Evolutionary conservation across 2,888 invertebrate species (phyloP).

Genomic region (Phaedon cochleariae): DNA sequence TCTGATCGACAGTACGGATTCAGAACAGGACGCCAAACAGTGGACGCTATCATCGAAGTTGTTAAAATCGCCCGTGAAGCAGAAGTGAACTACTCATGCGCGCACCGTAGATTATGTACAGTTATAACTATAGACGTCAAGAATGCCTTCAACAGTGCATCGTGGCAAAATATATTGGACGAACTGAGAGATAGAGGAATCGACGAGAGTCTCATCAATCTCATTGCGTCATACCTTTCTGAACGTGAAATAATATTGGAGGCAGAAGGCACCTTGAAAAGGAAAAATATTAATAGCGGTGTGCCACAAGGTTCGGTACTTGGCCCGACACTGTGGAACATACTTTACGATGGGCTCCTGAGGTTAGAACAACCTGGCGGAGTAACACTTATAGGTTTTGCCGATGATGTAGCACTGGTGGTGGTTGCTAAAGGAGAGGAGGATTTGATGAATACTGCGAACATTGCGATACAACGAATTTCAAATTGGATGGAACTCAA

Average conservation of each 20-base stretch:
- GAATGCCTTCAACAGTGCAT: constrained; percentile 12
- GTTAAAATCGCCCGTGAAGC: constrained; percentile 23
- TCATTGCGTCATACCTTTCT: constrained; percentile 8
- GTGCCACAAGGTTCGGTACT: constrained; percentile 28
- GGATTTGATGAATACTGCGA: too few relatives aligned
- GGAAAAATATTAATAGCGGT: constrained; percentile 8
- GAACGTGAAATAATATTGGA: constrained; percentile 9
- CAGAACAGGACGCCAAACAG: constrained; percentile 26
- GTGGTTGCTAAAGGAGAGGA: background rate
- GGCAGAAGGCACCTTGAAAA: background rate
- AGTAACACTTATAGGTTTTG: constrained; percentile 19
- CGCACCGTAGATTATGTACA: constrained; percentile 16
- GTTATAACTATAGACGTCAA: constrained; percentile 7
- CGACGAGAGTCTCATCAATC: constrained; percentile 3
- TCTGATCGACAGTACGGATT: constrained; percentile 27
- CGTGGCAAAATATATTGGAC: constrained; percentile 7
- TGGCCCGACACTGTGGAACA: constrained; percentile 23
- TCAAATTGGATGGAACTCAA: too few relatives aligned
- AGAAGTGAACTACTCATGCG: background rate
- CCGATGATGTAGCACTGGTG: constrained; percentile 16
- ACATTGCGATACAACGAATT: too few relatives aligned
- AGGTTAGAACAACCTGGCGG: constrained; percentile 8
- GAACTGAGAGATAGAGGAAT: constrained; percentile 10
- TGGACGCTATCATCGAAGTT: constrained; percentile 26
- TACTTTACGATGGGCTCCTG: constrained; percentile 15